Conservation (phyloP, 2,797 vertebrate genomes). For the Darevskia nairensis region DNA sequence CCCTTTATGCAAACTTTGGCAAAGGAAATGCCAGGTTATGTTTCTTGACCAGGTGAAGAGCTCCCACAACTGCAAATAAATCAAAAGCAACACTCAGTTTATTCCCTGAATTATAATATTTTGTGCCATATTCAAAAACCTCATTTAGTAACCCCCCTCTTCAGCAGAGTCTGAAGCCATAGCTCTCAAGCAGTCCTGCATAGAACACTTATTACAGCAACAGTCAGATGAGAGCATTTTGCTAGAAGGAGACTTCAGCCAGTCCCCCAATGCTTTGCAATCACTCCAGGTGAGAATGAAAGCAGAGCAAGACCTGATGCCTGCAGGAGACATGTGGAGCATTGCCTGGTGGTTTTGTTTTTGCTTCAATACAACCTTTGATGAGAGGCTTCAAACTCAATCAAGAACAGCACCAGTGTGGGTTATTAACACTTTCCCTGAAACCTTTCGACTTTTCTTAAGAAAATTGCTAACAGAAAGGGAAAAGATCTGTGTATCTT, state of each 20-base stretch:
- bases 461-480: neutral
- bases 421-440: neutral
- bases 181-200: neutral
- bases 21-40: neutral
- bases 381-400: neutral
- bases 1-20: neutral
- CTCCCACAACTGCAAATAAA: neutral
- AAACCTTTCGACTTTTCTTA: neutral
- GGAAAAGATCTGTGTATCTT: neutral
- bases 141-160: neutral
- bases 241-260: neutral
- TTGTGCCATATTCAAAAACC: neutral
- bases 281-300: neutral
- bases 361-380: neutral
- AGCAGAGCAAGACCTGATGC: neutral
- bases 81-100: neutral
- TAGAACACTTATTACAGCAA: neutral
- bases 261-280: neutral
- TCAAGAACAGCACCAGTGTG: neutral
- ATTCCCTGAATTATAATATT: neutral
- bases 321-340: neutral
- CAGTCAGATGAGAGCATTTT: neutral
- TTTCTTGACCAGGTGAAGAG: neutral
- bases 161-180: neutral
- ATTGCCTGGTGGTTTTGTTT: neutral